Conservation (phyloP, 2,113 vertebrate species). For the Dendrocopos noguchii region DNA sequence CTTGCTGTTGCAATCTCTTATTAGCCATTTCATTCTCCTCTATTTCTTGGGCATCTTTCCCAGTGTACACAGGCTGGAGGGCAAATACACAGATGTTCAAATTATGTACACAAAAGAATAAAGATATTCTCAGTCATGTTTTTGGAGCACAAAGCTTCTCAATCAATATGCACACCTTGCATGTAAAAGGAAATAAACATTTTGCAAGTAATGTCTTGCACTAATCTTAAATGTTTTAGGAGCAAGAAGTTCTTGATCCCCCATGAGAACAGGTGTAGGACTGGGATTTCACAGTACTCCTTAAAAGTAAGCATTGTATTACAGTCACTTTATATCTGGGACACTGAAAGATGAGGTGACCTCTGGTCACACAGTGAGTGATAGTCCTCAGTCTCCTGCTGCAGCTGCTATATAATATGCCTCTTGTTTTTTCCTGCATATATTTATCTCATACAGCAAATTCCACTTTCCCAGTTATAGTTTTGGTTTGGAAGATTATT, state of each 20-base stretch:
- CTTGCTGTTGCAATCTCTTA: conserved; percentile 62
- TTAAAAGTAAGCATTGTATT: background rate
- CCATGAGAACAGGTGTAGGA: background rate
- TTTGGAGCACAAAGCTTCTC: background rate
- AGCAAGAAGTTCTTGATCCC: background rate
- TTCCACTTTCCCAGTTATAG: background rate
- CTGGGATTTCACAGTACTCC: background rate
- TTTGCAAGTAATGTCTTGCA: background rate
- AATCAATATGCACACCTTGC: background rate
- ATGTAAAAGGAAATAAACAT: background rate
- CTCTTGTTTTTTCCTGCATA: background rate
- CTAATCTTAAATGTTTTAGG: background rate
- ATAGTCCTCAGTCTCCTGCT: background rate
- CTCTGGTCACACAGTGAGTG: background rate
- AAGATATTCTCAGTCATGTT: background rate
- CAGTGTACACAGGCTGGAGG: background rate
- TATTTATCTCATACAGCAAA: background rate
- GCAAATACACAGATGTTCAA: background rate
- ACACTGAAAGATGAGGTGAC: background rate
- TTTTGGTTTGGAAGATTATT: background rate
- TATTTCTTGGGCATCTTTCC: background rate
- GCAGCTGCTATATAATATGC: fast-evolving
- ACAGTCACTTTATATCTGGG: background rate
- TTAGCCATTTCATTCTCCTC: conserved; percentile 11
- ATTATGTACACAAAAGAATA: background rate